These are phyloP conservation scores for Lamellibrachia columna DNA, from an alignment of 2,888 invertebrate species.

Conservation along the genomic window DNA sequence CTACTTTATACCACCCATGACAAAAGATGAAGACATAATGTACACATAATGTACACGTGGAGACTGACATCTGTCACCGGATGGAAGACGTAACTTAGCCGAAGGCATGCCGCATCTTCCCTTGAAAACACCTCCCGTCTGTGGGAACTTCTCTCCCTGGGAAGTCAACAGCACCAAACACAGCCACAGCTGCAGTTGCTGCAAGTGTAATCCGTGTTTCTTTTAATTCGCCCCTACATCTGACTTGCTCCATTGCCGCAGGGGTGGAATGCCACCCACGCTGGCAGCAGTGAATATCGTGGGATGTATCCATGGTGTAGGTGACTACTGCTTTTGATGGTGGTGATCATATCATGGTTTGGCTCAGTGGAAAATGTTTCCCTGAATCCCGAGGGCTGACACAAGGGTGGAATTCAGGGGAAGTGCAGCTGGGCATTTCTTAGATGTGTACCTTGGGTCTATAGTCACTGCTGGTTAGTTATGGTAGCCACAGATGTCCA, in stretches of 20 bases:
- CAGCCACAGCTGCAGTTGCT: neutral
- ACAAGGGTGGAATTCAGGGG: neutral
- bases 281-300: neutral
- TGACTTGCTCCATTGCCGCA: neutral
- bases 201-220: constrained; percentile 5
- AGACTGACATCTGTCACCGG: neutral
- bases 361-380: neutral
- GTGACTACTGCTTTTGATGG: neutral
- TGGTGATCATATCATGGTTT: neutral
- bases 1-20: neutral
- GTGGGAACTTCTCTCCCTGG: neutral
- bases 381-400: neutral
- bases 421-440: neutral
- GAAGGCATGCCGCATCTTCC: neutral
- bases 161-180: neutral
- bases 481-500: neutral
- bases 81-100: neutral
- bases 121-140: neutral
- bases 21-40: neutral
- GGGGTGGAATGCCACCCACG: neutral
- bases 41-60: neutral
- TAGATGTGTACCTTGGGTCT: neutral
- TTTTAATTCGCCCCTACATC: neutral
- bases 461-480: neutral
- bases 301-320: neutral